Evolutionary conservation across 1,140 invertebrate genomes (phyloP).

Genomic region (Telenomus remus): DNA sequence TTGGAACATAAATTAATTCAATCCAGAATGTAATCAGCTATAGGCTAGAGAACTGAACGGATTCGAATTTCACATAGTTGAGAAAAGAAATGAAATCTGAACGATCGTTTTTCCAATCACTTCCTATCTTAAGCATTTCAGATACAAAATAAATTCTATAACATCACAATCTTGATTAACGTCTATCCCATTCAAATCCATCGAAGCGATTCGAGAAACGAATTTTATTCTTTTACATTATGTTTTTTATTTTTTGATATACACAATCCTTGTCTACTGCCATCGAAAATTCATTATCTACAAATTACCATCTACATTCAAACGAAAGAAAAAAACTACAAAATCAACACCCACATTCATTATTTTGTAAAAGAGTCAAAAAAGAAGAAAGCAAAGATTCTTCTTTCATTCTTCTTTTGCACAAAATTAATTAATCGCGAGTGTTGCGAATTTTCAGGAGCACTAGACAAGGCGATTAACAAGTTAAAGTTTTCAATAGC

Average conservation of each 20-base stretch:
- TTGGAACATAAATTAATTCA: conserved; percentile 40
- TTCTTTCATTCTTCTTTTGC: too few species aligned
- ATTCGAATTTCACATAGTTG: conserved; percentile 3
- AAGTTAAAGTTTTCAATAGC: conserved; percentile 1
- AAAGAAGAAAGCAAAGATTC: too few species aligned
- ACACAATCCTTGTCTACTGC: conserved; percentile 6
- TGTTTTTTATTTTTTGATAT: not conserved
- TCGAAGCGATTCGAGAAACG: conserved; percentile 16
- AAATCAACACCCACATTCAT: too few species aligned
- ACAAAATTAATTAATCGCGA: too few species aligned
- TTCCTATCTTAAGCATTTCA: not conserved
- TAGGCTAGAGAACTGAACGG: conserved; percentile 12
- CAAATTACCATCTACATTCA: not conserved
- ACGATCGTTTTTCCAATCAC: conserved; percentile 23
- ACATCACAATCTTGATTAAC: conserved; percentile 11
- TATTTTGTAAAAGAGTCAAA: too few species aligned
- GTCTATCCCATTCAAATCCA: conserved; percentile 1
- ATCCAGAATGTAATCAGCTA: conserved; percentile 17
- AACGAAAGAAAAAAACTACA: not conserved
- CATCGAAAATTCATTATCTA: conserved; percentile 3
- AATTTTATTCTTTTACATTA: not conserved
- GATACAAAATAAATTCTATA: conserved; percentile 28
- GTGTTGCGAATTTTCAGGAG: conserved; percentile 6
- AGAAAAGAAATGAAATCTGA: too few species aligned
- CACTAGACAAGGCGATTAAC: conserved; percentile 9